Evolutionary conservation across 2,113 vertebrate species (phyloP), one percentile per base, ranked within the genome.

Genomic region (Calonectris borealis): DNA sequence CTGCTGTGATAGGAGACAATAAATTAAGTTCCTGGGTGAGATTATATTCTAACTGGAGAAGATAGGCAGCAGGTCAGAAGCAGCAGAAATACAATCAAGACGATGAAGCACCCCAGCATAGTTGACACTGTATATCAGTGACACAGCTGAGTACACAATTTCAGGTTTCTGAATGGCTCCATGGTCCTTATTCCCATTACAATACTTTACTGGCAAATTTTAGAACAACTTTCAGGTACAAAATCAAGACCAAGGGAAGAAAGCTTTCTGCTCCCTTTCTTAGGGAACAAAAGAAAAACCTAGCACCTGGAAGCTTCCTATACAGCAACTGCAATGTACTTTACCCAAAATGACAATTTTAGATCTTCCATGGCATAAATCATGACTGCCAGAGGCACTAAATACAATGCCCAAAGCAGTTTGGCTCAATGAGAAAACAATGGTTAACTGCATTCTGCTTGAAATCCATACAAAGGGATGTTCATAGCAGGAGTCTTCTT

Each of bases 51-150:
- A 32, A 16, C 11, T 62, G 20, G 25, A 71, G 25, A 77, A 75
- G 24, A 62, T 4, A 69, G 2, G 24, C 11, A 88, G 21, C 22
- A 70, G 22, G 8, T 66, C 20, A 44, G n/a, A 86, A 34, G 24
- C 13, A 86, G 15, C 62, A 87, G 26, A 77, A 87, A 34, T 36
- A 36, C 10, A 68, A 6, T 8, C 26, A 73, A n/a, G n/a, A 26
- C 1, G 1, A 77, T n/a, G 7, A 78, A 82, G 4, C 11, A 13
- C 9, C 11, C 16, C 18, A 32, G 6, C 7, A 64, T 19, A 49
- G 3, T 1, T 70, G 40, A 57, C 70, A 26, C 2, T 9, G 7
- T 29, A 0, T 19, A 49, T 48, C 48, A 51, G 24, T 13, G 20
- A 16, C 17, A 42, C 15, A 36, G 6, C 16, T 40, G 38, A 84